These are phyloP conservation scores for Yponomeuta sedellus DNA, from an alignment of 2,888 invertebrate genomes.

Conservation along the genomic window DNA sequence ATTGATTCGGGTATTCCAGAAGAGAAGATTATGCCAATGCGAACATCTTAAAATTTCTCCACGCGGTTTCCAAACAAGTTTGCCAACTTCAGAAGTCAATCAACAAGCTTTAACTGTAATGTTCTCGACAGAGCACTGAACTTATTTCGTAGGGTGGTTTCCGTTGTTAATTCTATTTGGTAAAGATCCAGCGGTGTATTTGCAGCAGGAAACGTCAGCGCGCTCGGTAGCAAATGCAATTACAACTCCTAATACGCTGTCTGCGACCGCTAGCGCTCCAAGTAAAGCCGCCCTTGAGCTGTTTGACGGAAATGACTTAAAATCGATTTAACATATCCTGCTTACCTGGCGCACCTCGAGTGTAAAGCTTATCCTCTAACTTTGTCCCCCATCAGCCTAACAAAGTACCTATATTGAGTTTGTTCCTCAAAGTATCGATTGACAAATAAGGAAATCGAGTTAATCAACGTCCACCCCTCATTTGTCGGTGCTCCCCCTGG, in stretches of 20 bases:
- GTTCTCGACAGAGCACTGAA: conserved; percentile 59
- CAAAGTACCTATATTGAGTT: conserved; percentile 31
- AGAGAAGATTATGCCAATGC: not conserved
- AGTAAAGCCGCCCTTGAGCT: conserved; percentile 58
- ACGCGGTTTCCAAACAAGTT: conserved; percentile 2
- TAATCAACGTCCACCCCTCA: conserved; percentile 76
- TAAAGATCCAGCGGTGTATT: conserved; percentile 58
- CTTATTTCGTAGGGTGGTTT: conserved; percentile 68
- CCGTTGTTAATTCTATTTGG: conserved; percentile 69
- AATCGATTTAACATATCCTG: conserved; percentile 42
- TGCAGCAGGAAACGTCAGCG: conserved; percentile 65
- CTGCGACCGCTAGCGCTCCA: conserved; percentile 53
- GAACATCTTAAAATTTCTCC: not conserved
- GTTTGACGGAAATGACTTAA: conserved; percentile 52
- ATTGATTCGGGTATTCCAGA: not conserved
- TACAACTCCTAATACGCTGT: conserved; percentile 70
- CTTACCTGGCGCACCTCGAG: conserved; percentile 44
- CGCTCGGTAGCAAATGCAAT: conserved; percentile 72
- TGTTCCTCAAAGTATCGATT: conserved; percentile 70
- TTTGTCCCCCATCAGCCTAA: not conserved
- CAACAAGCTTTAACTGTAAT: conserved; percentile 54
- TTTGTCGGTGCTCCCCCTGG: conserved; percentile 71
- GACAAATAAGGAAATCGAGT: conserved; percentile 76
- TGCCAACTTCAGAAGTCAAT: conserved; percentile 40
- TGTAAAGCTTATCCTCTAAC: conserved; percentile 27